These are phyloP conservation scores for Drosophila mayaguana DNA, from an alignment of 2,888 invertebrate genomes.

Conservation along the genomic window DNA sequence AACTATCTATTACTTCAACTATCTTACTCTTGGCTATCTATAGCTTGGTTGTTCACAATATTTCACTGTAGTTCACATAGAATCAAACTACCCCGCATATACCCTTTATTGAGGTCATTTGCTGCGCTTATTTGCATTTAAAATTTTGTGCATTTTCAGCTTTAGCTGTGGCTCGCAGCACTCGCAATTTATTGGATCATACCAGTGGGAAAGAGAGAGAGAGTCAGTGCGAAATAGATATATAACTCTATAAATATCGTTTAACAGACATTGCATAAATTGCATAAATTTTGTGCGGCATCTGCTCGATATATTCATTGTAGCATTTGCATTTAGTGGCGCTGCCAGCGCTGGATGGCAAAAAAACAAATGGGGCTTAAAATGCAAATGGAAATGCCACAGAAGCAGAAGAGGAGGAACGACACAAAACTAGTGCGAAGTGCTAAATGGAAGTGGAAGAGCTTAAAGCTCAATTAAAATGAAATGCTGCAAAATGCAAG, in stretches of 20 bases:
- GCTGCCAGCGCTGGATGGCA: background rate
- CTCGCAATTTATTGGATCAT: conserved; percentile 4
- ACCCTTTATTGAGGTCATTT: background rate
- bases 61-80: background rate
- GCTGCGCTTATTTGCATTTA: background rate
- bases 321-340: conserved; percentile 49
- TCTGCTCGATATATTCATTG: conserved; percentile 45
- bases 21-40: too few species aligned
- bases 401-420: conserved; percentile 5
- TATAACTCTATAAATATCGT: background rate
- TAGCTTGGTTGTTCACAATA: too few species aligned
- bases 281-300: conserved; percentile 16
- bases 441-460: conserved; percentile 22
- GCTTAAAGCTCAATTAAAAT: conserved; percentile 66
- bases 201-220: background rate
- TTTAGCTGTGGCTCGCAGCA: background rate
- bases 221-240: background rate
- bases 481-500: conserved; percentile 58
- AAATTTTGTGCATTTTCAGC: conserved; percentile 16
- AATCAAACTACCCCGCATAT: background rate
- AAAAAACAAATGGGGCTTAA: conserved; percentile 1
- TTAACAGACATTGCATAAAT: conserved; percentile 28
- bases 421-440: conserved; percentile 4
- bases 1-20: too few species aligned
- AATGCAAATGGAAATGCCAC: conserved; percentile 13